These are phyloP conservation scores for Spongilla lacustris DNA, from an alignment of 37 sponge, comb jelly and placozoan species.

Conservation along the genomic window DNA sequence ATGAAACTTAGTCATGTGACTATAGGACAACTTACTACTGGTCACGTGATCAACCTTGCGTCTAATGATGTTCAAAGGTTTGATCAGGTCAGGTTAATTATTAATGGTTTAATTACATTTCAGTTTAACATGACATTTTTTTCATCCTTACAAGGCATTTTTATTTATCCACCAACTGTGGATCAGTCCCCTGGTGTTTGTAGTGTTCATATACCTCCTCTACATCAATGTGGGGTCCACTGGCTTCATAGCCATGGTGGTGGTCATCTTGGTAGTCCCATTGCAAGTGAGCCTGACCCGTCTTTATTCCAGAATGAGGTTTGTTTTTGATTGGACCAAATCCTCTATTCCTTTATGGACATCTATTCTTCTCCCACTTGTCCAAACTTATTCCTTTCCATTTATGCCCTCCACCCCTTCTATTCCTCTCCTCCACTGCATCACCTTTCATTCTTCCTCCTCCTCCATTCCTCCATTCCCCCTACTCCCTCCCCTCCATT, in stretches of 20 bases:
- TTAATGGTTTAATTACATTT: background rate
- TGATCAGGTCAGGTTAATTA: conserved; percentile 49
- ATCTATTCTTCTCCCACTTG: background rate
- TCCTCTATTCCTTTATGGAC: no score
- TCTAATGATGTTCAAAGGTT: conserved; percentile 82
- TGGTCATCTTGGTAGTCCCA: conserved; percentile 47
- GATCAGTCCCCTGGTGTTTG: conserved; percentile 53
- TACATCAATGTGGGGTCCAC: conserved; percentile 65
- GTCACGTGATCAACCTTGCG: conserved; percentile 74
- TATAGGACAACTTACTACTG: conserved; percentile 53
- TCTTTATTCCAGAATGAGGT: background rate
- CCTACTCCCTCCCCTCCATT: background rate
- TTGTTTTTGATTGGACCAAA: background rate
- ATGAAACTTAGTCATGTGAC: conserved; percentile 64
- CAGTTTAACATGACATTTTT: background rate
- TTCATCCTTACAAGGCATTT: conserved; percentile 38
- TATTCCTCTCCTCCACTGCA: background rate
- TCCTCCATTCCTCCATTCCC: background rate
- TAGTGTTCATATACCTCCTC: conserved; percentile 42
- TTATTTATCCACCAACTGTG: conserved; percentile 47
- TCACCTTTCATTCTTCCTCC: background rate
- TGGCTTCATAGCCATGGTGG: conserved; percentile 21
- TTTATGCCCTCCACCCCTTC: background rate
- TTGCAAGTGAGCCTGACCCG: conserved; percentile 23
- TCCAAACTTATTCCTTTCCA: background rate